Percentiles rank a stretch among this genome's conserved stretches.
These are phyloP conservation scores for Erpetoichthys calabaricus DNA, from an alignment of 2,797 vertebrate genomes.

Conservation along the genomic window DNA sequence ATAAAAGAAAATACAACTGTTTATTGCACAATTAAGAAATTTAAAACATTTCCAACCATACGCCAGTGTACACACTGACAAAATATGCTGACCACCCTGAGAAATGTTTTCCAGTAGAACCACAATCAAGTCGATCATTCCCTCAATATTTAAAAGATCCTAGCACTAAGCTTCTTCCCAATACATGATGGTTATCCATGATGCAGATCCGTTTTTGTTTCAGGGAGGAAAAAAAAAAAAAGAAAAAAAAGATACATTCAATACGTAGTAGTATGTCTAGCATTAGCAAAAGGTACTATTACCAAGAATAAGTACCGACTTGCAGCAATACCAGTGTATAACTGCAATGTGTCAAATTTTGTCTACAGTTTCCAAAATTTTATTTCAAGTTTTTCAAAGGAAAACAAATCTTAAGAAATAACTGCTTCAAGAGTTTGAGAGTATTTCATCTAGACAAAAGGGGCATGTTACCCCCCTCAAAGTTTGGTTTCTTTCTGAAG, in stretches of 20 bases:
- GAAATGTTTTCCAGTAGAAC: slow-evolving; percentile 51
- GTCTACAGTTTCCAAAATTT: slow-evolving; percentile 33
- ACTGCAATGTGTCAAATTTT: slow-evolving; percentile 30
- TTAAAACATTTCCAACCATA: slow-evolving; percentile 28
- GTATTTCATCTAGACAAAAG: slow-evolving; percentile 56
- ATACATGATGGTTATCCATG: no score
- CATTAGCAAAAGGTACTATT: no score
- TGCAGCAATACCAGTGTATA: slow-evolving; percentile 56
- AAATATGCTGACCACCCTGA: slow-evolving; percentile 60
- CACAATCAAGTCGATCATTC: slow-evolving; percentile 16
- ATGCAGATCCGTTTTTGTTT: no score
- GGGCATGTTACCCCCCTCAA: slow-evolving; percentile 27
- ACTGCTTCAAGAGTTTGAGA: slow-evolving; percentile 49
- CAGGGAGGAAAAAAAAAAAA: no score
- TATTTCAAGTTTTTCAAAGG: slow-evolving; percentile 63
- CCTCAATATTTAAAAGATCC: no score
- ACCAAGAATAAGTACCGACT: slow-evolving; percentile 7
- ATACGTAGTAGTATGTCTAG: no score
- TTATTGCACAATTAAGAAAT: slow-evolving; percentile 27
- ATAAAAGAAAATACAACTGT: no score
- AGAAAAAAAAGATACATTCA: no score
- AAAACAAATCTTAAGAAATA: slow-evolving; percentile 63
- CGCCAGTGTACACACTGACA: slow-evolving; percentile 34
- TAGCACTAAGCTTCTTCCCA: no score
- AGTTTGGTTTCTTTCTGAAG: no score